Evolutionary conservation across 2,888 invertebrate genomes (phyloP).

Genomic region (Baronia brevicornis): DNA sequence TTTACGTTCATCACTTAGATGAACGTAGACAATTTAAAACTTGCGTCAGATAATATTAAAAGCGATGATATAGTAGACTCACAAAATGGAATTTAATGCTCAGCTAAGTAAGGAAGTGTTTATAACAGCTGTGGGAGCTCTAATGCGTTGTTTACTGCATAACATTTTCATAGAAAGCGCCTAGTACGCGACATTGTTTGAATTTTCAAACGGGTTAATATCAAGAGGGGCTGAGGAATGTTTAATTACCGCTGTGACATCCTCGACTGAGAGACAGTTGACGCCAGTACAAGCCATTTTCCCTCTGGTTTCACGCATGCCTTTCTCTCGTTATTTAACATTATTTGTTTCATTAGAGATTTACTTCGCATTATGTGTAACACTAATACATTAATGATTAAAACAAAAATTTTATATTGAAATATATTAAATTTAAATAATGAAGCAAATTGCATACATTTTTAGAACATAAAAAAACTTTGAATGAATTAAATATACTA

Average conservation of each 20-base stretch:
- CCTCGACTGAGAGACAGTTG: conserved; percentile 34
- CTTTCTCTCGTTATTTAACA: conserved; percentile 16
- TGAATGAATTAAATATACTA: conserved; percentile 13
- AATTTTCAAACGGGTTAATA: conserved; percentile 64
- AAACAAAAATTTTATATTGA: too few species aligned
- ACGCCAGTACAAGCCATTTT: conserved; percentile 28
- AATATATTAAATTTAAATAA: too few species aligned
- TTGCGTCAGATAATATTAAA: conserved; percentile 1
- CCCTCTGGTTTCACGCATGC: conserved; percentile 20
- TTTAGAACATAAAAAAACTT: too few species aligned
- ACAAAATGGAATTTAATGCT: conserved; percentile 10
- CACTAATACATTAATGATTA: too few species aligned
- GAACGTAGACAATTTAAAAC: too few species aligned
- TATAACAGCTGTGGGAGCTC: conserved; percentile 17
- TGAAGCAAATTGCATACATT: too few species aligned
- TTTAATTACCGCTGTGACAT: conserved; percentile 62
- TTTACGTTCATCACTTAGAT: too few species aligned
- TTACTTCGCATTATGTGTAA: conserved; percentile 5
- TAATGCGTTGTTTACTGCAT: conserved; percentile 24
- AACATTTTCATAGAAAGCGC: conserved; percentile 43
- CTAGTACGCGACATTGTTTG: conserved; percentile 56
- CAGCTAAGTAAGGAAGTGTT: conserved; percentile 19
- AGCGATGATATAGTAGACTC: conserved; percentile 1
- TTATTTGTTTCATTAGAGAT: conserved; percentile 15
- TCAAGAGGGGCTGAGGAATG: conserved; percentile 53